phyloP scores from a whole-genome alignment of 2,797 vertebrate species.

The Smutsia temminckii region DNA sequence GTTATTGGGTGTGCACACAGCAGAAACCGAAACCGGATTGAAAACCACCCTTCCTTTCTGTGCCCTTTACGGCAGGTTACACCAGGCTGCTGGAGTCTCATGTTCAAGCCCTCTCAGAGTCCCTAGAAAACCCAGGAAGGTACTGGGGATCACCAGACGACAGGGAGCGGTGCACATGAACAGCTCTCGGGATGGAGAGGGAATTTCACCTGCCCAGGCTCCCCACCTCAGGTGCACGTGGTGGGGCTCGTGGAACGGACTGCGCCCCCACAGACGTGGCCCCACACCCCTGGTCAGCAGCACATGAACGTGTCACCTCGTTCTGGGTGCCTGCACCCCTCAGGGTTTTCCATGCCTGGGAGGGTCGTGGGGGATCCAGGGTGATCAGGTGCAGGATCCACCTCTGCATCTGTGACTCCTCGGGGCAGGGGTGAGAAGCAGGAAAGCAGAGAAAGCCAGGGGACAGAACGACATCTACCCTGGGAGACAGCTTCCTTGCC shows the following conservation, averaged over 20 bases:
- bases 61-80: too few species aligned
- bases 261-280: too few species aligned
- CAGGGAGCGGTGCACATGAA: too few species aligned
- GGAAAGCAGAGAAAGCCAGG: background rate
- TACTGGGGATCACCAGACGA: too few species aligned
- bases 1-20: background rate
- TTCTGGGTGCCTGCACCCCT: fast-evolving
- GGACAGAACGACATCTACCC: background rate
- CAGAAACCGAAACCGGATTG: background rate
- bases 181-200: background rate
- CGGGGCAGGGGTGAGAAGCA: fast-evolving
- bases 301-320: background rate
- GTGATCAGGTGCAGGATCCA: fast-evolving
- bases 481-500: background rate
- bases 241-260: too few species aligned
- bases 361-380: background rate
- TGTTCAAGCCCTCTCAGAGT: background rate
- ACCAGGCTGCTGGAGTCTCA: background rate
- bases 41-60: background rate
- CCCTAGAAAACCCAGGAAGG: background rate
- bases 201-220: too few species aligned
- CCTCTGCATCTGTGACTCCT: too few species aligned
- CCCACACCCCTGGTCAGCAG: too few species aligned
- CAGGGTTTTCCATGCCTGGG: background rate
- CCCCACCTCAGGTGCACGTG: too few species aligned